Conservation (phyloP, 2,797 vertebrate species). For the Gallinago stenura region DNA sequence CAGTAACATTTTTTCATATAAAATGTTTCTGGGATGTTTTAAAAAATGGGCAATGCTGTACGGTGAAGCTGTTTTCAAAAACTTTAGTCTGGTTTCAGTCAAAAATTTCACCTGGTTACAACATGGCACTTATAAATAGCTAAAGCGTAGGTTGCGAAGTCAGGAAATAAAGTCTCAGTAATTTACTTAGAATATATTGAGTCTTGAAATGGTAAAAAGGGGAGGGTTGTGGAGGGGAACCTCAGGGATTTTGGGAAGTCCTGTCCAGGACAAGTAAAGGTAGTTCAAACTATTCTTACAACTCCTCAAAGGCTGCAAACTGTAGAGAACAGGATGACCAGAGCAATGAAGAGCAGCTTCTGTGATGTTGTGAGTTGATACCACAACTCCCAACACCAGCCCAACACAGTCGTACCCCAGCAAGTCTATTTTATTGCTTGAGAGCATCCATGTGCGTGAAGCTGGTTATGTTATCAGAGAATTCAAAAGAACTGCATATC, state of each 20-base stretch:
- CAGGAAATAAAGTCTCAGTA: not conserved
- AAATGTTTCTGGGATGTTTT: not conserved
- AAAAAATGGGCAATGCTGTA: not conserved
- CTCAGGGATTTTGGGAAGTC: not conserved
- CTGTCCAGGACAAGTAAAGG: not conserved
- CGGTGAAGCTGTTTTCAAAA: not conserved
- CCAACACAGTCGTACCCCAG: not conserved
- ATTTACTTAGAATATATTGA: not conserved
- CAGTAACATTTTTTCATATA: not conserved
- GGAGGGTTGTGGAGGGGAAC: not conserved
- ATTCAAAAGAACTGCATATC: accelerated
- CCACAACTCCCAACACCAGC: not conserved
- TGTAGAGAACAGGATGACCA: not conserved
- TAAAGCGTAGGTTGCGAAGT: not conserved
- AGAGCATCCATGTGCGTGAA: not conserved
- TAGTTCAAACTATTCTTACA: not conserved
- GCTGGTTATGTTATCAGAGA: not conserved
- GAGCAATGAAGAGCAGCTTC: not conserved
- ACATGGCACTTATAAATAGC: not conserved
- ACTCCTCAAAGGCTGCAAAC: not conserved
- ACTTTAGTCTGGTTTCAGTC: not conserved
- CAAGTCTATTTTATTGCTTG: accelerated
- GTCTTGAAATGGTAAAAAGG: not conserved
- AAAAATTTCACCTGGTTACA: not conserved
- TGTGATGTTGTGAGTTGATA: not conserved